phyloP scores from a whole-genome alignment of 2,888 invertebrate genomes.

The Panzeria rudis region DNA sequence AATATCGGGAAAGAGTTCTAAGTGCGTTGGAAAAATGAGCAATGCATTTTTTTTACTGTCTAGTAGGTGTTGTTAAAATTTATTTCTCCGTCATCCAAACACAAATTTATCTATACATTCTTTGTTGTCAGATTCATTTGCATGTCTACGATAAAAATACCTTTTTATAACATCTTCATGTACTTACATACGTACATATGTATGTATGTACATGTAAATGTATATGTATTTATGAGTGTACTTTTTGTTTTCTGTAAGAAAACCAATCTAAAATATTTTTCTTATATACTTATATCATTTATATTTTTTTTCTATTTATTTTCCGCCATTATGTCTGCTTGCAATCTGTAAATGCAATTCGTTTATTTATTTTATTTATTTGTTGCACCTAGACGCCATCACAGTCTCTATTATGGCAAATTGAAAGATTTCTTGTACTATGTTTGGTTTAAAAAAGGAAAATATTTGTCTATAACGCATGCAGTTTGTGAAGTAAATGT shows the following conservation, averaged over 20 bases:
- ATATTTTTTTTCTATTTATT: slow-evolving; percentile 26
- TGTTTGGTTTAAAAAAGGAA: background rate
- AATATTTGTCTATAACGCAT: background rate
- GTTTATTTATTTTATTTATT: slow-evolving; percentile 40
- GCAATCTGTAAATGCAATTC: slow-evolving; percentile 60
- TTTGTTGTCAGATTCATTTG: slow-evolving; percentile 30
- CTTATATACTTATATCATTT: slow-evolving; percentile 5
- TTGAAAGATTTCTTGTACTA: background rate
- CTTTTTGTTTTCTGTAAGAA: background rate
- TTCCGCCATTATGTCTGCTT: slow-evolving; percentile 65
- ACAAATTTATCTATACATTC: background rate
- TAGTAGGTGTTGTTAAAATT: background rate
- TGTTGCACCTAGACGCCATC: slow-evolving; percentile 47
- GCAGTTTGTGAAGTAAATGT: background rate
- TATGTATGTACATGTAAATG: background rate
- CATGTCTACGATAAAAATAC: slow-evolving; percentile 2
- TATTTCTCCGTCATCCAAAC: background rate
- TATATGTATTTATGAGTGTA: background rate
- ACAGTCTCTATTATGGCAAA: slow-evolving; percentile 35
- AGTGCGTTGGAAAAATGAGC: no score
- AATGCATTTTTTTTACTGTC: no score
- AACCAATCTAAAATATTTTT: slow-evolving; percentile 15
- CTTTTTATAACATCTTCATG: background rate
- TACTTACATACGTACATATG: background rate
- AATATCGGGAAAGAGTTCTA: no score